Base-by-base conservation (phyloP, 1,140 invertebrate genomes). In the Thalassaphorura encarpata region DNA sequence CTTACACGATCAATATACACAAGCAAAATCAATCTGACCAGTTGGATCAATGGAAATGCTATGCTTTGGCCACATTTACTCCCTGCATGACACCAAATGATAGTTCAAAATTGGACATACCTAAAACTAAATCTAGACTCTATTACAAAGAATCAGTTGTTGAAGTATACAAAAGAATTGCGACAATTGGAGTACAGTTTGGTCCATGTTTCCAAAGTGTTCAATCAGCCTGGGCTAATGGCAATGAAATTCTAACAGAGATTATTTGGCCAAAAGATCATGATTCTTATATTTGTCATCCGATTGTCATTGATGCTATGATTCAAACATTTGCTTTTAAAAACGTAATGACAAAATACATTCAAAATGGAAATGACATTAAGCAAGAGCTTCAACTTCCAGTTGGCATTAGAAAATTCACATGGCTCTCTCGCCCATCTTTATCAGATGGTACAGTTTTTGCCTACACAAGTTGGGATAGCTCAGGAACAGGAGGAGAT, bases 251-350 rank as follows among this genome's bases (percentile, higher is more conserved):
- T 18, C n/a, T 58, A 6, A 21, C 43, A 4, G 45, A 52, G 24
- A 27, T 53, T 31, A 16, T 23, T 11, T n/a, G 28, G 3, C 52
- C 43, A 0, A 23, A 15, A 0, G 28, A 26, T 1, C 28, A 23
- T 5, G 11, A 33, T 8, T 24, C 16, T 3, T 61, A 57, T 27
- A 43, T 61, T 33, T 46, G 54, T 18, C 60, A 61, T 47, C 60
- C 60, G 15, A 36, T 57, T 33, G 23, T 57, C 2, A 16, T 54
- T 0, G 60, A 61, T 24, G 54, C 54, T 2, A 50, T 61, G 50
- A 26, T 61, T 1, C 55, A 57, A 47, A 39, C 60, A 1, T 53
- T 47, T 46, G 58, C 47, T 3, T 51, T 51, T 19, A 5, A 29
- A 5, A 6, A 13, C 21, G 19, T 11, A 11, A 13, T 47, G 15